These are phyloP conservation scores for Clarias laeviceps DNA, from an alignment of 2,797 vertebrate genomes.

Conservation along the genomic window DNA sequence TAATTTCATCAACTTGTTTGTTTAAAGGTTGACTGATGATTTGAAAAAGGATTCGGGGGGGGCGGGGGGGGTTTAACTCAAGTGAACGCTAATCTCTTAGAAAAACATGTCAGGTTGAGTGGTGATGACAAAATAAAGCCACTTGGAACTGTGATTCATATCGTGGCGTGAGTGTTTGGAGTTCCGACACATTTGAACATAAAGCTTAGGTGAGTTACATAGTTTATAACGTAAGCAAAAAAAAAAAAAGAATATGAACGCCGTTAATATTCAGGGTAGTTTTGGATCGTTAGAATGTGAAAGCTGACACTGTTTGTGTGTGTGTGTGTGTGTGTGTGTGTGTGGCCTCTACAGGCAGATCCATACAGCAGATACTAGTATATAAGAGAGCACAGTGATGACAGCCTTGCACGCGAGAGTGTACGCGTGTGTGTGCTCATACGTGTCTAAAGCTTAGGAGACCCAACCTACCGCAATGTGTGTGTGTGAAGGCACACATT, in stretches of 20 bases:
- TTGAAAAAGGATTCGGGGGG: background rate
- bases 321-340: background rate
- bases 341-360: background rate
- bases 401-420: conserved; percentile 20
- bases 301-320: background rate
- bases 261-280: background rate
- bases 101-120: conserved; percentile 5
- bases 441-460: conserved; percentile 6
- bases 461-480: conserved; percentile 39
- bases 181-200: background rate
- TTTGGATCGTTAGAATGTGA: background rate
- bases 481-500: conserved; percentile 23
- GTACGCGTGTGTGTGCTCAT: background rate
- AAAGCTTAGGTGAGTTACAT: no score
- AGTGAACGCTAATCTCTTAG: conserved; percentile 26
- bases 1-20: conserved; percentile 30
- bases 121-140: conserved; percentile 8
- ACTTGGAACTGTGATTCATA: background rate
- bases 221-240: background rate
- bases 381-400: conserved; percentile 16
- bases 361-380: conserved; percentile 9
- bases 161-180: background rate
- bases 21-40: conserved; percentile 34
- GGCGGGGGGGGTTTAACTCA: background rate
- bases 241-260: background rate